Conservation (phyloP, 2,113 vertebrate genomes). For the Corvus moneduloides region DNA sequence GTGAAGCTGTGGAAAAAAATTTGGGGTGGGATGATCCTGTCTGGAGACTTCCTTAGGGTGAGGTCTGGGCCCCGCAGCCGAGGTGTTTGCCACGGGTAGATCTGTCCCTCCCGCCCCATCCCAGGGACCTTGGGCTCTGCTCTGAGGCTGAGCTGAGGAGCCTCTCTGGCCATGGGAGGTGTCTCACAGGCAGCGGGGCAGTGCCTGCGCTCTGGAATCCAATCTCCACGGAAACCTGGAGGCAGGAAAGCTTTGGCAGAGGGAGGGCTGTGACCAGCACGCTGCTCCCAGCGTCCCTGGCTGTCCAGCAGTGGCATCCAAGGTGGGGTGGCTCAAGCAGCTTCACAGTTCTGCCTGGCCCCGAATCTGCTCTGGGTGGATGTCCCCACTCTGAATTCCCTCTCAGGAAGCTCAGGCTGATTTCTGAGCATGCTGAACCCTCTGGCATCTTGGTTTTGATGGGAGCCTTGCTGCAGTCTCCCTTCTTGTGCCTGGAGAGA, state of each 20-base stretch:
- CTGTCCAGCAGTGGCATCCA: accelerated
- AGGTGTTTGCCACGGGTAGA: accelerated
- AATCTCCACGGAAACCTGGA: neutral
- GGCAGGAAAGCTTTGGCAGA: neutral
- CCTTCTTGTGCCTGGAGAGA: neutral
- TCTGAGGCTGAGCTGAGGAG: neutral
- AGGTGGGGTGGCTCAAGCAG: neutral
- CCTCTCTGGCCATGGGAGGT: no score
- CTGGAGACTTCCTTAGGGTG: neutral
- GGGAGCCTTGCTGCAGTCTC: neutral
- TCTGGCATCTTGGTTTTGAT: neutral
- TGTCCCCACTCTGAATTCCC: neutral
- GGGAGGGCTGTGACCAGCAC: accelerated
- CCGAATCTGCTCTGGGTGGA: neutral
- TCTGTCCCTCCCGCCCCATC: neutral
- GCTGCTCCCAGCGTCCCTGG: accelerated
- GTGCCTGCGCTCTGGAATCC: accelerated
- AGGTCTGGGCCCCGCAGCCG: accelerated
- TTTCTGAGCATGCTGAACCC: neutral
- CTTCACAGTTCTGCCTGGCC: neutral
- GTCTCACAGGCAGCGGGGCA: neutral
- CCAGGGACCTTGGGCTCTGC: neutral
- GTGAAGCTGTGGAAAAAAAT: neutral
- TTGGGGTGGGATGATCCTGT: neutral
- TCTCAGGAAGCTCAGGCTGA: neutral